A percentile compares a stretch with the other conserved stretches of the same genome.
Evolutionary conservation across 2,113 vertebrate genomes (phyloP).

Genomic region (Hypanus sabinus): DNA sequence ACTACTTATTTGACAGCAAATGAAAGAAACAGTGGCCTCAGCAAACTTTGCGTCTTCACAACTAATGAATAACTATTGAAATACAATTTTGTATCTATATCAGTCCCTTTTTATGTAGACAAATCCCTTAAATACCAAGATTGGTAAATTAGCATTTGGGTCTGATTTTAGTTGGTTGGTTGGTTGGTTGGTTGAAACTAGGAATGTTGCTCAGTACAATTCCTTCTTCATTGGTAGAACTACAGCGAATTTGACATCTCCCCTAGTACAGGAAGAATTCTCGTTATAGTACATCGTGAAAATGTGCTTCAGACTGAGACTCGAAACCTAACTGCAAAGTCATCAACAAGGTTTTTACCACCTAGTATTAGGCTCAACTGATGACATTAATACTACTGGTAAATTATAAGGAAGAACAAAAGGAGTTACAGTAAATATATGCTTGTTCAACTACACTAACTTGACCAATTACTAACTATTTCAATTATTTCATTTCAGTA

Average conservation of each 20-base stretch:
- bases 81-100: not conserved
- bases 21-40: not conserved
- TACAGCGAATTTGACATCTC: too few species aligned
- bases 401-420: not conserved
- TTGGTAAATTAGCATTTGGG: not conserved
- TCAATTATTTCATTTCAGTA: not conserved
- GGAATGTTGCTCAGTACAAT: not conserved
- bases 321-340: not conserved
- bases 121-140: not conserved
- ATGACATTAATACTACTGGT: not conserved
- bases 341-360: not conserved
- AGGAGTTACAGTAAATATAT: not conserved
- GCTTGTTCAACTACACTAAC: not conserved
- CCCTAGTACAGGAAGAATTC: too few species aligned
- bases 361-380: not conserved
- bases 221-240: too few species aligned
- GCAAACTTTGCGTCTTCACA: too few species aligned
- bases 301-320: not conserved
- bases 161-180: not conserved
- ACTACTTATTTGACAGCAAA: not conserved
- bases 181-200: not conserved
- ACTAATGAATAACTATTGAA: not conserved
- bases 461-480: not conserved
- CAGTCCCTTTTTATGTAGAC: not conserved
- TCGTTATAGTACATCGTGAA: not conserved